phyloP scores from a whole-genome alignment of 2,113 vertebrate genomes.

The Mobula birostris region DNA sequence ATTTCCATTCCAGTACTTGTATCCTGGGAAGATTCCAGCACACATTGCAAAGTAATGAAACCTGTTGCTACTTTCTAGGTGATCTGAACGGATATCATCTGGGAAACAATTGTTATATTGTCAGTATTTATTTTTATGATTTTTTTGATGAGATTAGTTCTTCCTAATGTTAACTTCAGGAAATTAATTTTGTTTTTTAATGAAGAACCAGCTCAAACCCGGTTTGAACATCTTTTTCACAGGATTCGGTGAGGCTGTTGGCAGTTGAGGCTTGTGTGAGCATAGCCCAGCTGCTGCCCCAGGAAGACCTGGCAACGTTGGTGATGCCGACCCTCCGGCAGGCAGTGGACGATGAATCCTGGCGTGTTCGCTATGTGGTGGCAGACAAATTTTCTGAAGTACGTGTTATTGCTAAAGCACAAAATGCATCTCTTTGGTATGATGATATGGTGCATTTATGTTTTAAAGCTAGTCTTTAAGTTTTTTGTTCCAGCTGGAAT shows the following conservation, averaged over 20 bases:
- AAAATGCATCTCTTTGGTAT: not conserved
- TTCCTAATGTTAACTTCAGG: not conserved
- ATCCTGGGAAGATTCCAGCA: too few relatives aligned
- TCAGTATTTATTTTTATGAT: too few relatives aligned
- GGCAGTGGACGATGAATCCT: constrained; percentile 82
- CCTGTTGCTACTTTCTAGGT: too few relatives aligned
- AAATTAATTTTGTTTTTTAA: not conserved
- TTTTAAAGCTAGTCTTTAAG: not conserved
- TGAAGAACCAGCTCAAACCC: not conserved
- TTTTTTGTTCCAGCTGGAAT: not conserved
- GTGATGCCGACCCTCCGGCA: constrained; percentile 77
- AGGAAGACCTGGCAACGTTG: constrained; percentile 73
- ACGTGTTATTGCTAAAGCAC: constrained; percentile 30
- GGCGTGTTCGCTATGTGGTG: constrained; percentile 87
- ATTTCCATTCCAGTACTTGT: too few relatives aligned
- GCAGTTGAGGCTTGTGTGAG: constrained; percentile 81
- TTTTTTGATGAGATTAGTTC: not conserved
- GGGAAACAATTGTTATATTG: too few relatives aligned
- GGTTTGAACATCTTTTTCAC: not conserved
- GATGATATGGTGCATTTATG: too few relatives aligned
- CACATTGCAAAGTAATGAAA: too few relatives aligned
- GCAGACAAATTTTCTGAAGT: constrained; percentile 88
- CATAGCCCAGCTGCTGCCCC: constrained; percentile 72
- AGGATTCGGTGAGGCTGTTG: constrained; percentile 76
- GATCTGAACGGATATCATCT: too few relatives aligned